Percentiles rank a stretch among this genome's conserved stretches.
Evolutionary conservation across 35 echinoderm and acorn worm species (phyloP).

Genomic region (Ophioderma brevispina): DNA sequence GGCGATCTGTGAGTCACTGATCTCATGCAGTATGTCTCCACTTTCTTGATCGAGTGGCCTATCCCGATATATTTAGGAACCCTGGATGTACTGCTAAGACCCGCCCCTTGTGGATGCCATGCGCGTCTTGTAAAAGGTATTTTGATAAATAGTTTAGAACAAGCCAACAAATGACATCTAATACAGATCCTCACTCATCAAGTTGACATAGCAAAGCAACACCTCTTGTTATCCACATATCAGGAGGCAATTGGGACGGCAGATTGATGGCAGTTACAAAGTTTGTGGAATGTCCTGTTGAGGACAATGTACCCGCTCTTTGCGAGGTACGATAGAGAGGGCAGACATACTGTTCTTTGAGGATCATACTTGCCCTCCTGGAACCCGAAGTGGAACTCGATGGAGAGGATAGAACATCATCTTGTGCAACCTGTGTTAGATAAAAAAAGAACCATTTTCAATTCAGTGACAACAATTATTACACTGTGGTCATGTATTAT

Average conservation of each 20-base stretch:
- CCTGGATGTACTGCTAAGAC: too few relatives aligned
- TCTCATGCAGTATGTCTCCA: too few relatives aligned
- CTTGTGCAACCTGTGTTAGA: neutral
- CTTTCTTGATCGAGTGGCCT: too few relatives aligned
- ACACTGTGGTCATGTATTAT: too few relatives aligned
- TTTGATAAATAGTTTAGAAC: too few relatives aligned
- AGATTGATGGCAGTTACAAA: constrained; percentile 85
- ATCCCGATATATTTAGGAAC: too few relatives aligned
- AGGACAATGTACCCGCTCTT: constrained; percentile 88
- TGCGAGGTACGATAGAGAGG: constrained; percentile 92
- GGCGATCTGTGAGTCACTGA: too few relatives aligned
- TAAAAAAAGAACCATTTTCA: too few relatives aligned
- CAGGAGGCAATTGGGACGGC: constrained; percentile 65
- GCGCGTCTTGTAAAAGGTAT: too few relatives aligned
- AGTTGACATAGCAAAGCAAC: constrained; percentile 82
- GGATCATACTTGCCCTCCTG: neutral
- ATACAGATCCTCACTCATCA: constrained; percentile 71
- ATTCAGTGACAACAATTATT: too few relatives aligned
- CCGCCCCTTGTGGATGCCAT: too few relatives aligned
- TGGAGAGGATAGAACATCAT: neutral
- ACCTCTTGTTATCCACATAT: constrained; percentile 86
- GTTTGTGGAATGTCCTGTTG: constrained; percentile 95
- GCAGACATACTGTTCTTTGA: constrained; percentile 66
- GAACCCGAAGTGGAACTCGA: neutral
- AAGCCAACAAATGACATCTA: too few relatives aligned